Evolutionary conservation across 2,797 vertebrate genomes (phyloP), one percentile per base, ranked within the genome.

Genomic region (Pyrocephalus nanus): DNA sequence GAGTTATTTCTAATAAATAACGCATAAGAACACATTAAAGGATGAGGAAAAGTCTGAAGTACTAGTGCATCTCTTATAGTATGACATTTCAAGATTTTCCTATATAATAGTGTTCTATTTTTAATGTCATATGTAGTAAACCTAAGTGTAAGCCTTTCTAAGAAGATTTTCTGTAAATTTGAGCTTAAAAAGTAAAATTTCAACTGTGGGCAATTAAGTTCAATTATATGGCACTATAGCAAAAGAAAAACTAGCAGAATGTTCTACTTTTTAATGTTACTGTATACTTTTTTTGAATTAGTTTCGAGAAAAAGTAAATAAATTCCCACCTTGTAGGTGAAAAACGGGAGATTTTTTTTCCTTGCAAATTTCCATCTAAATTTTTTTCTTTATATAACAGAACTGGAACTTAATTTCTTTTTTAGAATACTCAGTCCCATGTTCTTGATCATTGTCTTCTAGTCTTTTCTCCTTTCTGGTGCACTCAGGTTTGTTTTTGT

Each of bases 311-410:
- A 34, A 57, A 29, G 6, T 29, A 82, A 65, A 29, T n/a, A 11
- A 60, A 29, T 5, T 6, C 3, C 0, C 1, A 1, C 6, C 6
- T 55, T 73, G 8, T 8, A 10, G 26, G 8, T 71, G 16, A 58
- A 83, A 72, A 57, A 34, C 1, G 36, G 14, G 3, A 2, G 0
- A 1, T 13, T 12, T 65, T 79, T 79, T 30, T 69, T 79, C 2
- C 22, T 60, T 67, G 10, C 3, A 11, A 30, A 3, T 42, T 55
- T 62, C 55, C 2, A 9, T 50, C 54, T 18, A 22, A 81, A 25
- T 78, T 34, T 25, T 23, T 53, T 69, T 34, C 2, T 23, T 14
- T 15, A 10, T 23, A 15, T 26, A 12, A 51, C 4, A 4, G 11
- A 65, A 15, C 14, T 64, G 12, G 11, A 55, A 32, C 2, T 29